Conservation (phyloP, 2,113 vertebrate genomes). For the Dryoscopus gambensis region DNA sequence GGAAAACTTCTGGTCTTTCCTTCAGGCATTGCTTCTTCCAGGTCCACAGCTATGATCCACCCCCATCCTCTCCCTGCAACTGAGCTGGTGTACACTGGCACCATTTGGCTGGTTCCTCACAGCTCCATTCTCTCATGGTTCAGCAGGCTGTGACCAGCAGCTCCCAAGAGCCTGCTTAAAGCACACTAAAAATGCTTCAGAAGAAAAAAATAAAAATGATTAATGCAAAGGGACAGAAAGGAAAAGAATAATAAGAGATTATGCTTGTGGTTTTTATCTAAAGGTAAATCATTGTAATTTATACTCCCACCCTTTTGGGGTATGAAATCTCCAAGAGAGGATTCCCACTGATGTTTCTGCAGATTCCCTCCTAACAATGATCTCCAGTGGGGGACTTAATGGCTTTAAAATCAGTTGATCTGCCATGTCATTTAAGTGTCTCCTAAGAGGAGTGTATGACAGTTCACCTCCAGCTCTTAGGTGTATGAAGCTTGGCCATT, state of each 20-base stretch:
- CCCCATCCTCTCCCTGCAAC: rapidly evolving
- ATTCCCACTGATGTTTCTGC: neutral
- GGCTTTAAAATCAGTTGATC: neutral
- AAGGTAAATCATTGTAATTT: neutral
- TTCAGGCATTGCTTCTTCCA: neutral
- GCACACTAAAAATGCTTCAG: neutral
- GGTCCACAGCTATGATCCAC: neutral
- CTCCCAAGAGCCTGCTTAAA: neutral
- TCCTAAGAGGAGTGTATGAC: neutral
- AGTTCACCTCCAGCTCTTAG: neutral
- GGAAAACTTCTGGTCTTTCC: neutral
- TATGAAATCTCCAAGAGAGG: neutral
- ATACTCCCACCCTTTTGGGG: neutral
- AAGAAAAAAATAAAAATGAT: neutral
- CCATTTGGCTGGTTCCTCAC: neutral
- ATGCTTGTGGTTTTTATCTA: neutral
- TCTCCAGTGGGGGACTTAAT: neutral
- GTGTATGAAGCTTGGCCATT: neutral
- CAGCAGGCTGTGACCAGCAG: neutral
- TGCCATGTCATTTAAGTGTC: neutral
- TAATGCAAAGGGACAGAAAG: neutral
- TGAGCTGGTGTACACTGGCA: neutral
- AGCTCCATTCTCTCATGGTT: neutral
- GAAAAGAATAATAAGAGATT: neutral
- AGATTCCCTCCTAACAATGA: neutral